Evolutionary conservation across 2,113 vertebrate species (phyloP), one percentile per base, ranked within the genome.

Genomic region (Agapornis roseicollis): DNA sequence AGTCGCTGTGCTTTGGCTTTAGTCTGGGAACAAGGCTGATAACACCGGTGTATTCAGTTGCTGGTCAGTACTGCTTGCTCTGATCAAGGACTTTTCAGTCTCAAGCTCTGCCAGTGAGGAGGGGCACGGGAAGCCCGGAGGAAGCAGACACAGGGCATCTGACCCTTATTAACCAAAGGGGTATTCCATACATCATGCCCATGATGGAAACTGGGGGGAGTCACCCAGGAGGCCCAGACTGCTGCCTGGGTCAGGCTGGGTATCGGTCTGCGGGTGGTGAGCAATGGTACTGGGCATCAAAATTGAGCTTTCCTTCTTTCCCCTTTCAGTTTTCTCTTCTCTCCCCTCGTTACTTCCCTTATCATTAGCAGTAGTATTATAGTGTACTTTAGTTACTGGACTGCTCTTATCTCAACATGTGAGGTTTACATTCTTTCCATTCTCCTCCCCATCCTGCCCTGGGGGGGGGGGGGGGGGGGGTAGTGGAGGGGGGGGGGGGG

Each of bases 241-340:
- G 33, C 20, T 58, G 55, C 56, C 24, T 6, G 4, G 56, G 56
- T 24, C 33, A 35, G n/a, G 56, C 56, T 58, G 56, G 56, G 56
- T 35, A 58, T 24, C 9, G 0, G 33, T 24, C 22, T 0, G 56
- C 1, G 6, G 20, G 33, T 23, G 9, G 6, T 58, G 56, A 10
- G 56, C 56, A 58, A 24, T 58, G 10, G 56, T 35, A 35, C 9
- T 10, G 22, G 33, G 33, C 56, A 58, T 35, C 56, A 35, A 42
- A 42, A 58, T 16, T 24, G 56, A 22, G 33, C 23, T 58, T 58
- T 58, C 24, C 56, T 24, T 58, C 56, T 58, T 24, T 58, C 55
- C 55, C 55, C 55, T n/a, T 58, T 16, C 33, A 35, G 56, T 58
- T 58, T 58, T 16, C 35, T 35, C 20, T 16, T 58, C 56, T 58